Evolutionary conservation across 2,888 invertebrate species (phyloP).

Genomic region (Ptilodon capucinus): DNA sequence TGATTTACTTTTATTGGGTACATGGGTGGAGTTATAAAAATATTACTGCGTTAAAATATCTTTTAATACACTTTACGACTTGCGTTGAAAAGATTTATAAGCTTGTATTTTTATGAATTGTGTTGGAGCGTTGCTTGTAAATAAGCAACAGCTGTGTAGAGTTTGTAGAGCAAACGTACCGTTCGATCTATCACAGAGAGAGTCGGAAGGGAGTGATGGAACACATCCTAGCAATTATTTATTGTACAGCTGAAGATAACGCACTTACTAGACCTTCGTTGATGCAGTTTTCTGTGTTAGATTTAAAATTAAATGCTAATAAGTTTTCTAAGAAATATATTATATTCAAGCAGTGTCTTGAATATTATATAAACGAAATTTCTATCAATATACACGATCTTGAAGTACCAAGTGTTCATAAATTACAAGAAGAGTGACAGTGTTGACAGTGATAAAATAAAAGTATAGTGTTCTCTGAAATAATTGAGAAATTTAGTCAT

Average conservation of each 20-base stretch:
- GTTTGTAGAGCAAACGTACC: conserved; percentile 4
- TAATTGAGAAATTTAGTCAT: too few relatives aligned
- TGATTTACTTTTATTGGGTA: background rate
- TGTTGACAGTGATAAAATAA: too few relatives aligned
- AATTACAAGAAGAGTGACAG: too few relatives aligned
- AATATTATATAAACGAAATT: too few relatives aligned
- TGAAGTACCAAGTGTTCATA: too few relatives aligned
- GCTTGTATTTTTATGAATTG: background rate
- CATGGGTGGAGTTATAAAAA: background rate
- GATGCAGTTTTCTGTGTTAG: background rate
- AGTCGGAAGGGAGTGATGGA: conserved; percentile 25
- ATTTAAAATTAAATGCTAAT: background rate
- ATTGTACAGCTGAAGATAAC: conserved; percentile 13
- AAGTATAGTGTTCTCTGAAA: too few relatives aligned
- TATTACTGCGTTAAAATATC: background rate
- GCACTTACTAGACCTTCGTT: too few relatives aligned
- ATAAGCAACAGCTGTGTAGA: background rate
- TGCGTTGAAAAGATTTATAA: background rate
- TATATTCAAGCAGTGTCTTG: too few relatives aligned
- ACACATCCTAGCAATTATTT: conserved; percentile 18
- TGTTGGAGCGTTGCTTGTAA: background rate
- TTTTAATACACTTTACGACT: background rate
- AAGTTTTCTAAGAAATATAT: too few relatives aligned
- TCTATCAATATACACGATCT: too few relatives aligned
- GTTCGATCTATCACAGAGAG: conserved; percentile 18